Evolutionary conservation across 2,113 vertebrate species (phyloP), one percentile per base, ranked within the genome.

Genomic region (Cisticola juncidis): DNA sequence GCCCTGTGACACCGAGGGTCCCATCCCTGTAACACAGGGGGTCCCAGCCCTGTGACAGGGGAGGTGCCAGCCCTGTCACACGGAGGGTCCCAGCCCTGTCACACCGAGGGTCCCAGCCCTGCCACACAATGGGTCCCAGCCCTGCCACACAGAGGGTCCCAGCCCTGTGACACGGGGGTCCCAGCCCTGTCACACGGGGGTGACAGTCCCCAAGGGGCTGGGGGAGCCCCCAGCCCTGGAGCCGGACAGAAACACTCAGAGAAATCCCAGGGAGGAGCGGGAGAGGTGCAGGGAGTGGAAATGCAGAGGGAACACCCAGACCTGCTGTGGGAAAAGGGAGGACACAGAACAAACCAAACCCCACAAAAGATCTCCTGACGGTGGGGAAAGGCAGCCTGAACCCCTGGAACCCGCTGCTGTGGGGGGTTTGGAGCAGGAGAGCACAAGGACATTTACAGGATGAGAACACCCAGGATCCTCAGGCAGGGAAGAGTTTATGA

Each of bases 221-320:
- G 6, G 45, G 53, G 10, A 40, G 21, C 14, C 56, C 50, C 38
- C 16, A 2, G 5, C 44, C 76, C 66, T 1, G 33, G 13, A 6
- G 19, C 29, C 88, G 79, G 94, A 69, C 66, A 86, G 76, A 3
- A 3, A 47, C 40, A 4, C 5, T 0, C 3, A 0, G 35, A 82
- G 79, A 23, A 29, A 42, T n/a, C 24, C 33, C 0, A 1, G 61
- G 14, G 31, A 74, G 54, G 53, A 48, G 53, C 26, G 3, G 42
- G 4, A 45, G 80, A 77, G 58, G n/a, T 10, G n/a, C 42, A 0
- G 76, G 33, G 80, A 38, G 10, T 25, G 16, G 8, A 13, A 53
- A 72, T 0, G 33, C n/a, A 0, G 1, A 15, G 68, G 35, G 35
- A 83, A 53, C 2, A 1, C 60, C 17, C 16, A 0, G 5, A 2